Percentiles rank a stretch among this genome's conserved stretches.
Evolutionary conservation across 2,888 invertebrate genomes (phyloP).

Genomic region (Ormyrus thymus): DNA sequence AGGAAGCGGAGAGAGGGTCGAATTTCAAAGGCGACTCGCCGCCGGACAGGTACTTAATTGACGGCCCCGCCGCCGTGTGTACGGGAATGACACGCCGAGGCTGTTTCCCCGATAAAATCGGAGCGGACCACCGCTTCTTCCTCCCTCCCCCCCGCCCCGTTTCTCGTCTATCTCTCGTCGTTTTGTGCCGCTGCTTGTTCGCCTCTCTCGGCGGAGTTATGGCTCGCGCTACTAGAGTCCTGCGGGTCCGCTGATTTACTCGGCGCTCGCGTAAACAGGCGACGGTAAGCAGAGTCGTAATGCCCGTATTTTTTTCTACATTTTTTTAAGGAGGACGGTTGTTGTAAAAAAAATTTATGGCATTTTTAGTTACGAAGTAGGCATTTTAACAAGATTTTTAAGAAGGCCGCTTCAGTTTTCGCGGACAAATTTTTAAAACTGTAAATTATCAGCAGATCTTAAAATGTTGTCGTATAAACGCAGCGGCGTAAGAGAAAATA

Average conservation of each 20-base stretch:
- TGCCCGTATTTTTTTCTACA: too few relatives aligned
- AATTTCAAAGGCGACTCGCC: constrained; percentile 52
- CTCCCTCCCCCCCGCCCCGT: constrained; percentile 11
- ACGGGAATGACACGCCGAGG: constrained; percentile 37
- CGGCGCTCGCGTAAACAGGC: background rate
- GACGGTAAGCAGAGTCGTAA: background rate
- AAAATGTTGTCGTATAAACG: too few relatives aligned
- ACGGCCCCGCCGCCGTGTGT: constrained; percentile 17
- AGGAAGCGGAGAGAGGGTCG: constrained; percentile 25
- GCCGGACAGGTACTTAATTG: constrained; percentile 53
- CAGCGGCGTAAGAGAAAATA: too few relatives aligned
- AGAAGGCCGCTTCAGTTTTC: too few relatives aligned
- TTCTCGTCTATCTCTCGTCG: background rate
- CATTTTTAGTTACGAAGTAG: too few relatives aligned
- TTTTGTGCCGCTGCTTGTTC: constrained; percentile 29
- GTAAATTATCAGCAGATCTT: too few relatives aligned
- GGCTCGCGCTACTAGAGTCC: constrained; percentile 30
- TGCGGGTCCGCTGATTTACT: constrained; percentile 22
- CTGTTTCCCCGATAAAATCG: constrained; percentile 30
- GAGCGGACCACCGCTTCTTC: background rate
- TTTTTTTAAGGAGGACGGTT: too few relatives aligned
- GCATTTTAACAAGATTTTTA: too few relatives aligned
- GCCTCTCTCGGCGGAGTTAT: background rate
- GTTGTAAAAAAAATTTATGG: too few relatives aligned
- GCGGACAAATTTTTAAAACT: too few relatives aligned